Conservation (phyloP, 2,888 invertebrate species). For the Ochropleura plecta region DNA sequence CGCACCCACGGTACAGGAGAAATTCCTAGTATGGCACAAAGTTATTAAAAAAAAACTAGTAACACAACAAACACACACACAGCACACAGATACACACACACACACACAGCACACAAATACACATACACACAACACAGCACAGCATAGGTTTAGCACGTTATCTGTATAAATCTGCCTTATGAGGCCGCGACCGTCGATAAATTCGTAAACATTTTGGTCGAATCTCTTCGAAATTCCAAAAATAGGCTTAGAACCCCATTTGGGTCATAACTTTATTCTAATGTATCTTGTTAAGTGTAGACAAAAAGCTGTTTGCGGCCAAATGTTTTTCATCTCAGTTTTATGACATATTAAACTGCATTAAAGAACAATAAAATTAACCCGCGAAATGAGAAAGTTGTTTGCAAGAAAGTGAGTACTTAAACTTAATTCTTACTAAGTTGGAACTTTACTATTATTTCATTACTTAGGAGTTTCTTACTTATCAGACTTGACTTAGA, state of each 20-base stretch:
- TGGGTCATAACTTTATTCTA: not conserved
- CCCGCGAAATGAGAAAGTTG: not conserved
- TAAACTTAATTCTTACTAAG: not conserved
- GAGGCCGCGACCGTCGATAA: not conserved
- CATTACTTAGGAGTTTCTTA: not conserved
- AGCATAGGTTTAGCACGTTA: not conserved
- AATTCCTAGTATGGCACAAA: too few relatives aligned
- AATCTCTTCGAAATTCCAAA: not conserved
- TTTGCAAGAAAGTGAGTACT: not conserved
- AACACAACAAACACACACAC: too few relatives aligned
- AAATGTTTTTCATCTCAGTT: not conserved
- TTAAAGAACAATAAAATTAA: not conserved
- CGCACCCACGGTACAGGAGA: too few relatives aligned
- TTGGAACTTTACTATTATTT: not conserved
- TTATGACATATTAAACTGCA: not conserved
- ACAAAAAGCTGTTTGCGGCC: not conserved
- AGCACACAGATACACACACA: too few relatives aligned
- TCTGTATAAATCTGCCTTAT: not conserved
- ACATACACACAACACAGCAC: too few relatives aligned
- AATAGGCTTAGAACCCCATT: not conserved
- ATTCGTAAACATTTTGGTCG: not conserved
- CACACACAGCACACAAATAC: too few relatives aligned
- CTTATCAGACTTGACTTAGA: not conserved
- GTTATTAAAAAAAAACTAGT: too few relatives aligned
- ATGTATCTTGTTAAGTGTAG: not conserved